Base-by-base conservation (phyloP, 2,888 invertebrate genomes). In the Polyommatus iphigenia region DNA sequence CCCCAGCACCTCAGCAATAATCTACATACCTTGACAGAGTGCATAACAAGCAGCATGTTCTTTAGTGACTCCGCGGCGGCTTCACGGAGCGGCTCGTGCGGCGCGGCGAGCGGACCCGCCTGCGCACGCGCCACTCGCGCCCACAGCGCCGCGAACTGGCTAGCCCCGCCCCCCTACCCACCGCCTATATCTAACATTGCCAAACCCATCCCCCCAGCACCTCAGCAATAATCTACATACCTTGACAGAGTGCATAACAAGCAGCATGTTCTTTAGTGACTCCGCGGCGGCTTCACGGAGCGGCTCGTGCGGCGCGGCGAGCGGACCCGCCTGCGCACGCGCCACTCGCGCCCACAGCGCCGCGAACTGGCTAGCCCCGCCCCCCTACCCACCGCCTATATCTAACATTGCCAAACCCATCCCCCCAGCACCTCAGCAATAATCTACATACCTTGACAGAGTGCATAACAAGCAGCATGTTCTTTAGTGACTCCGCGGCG, bases 31-130 rank as follows among this genome's bases (percentile, higher is more conserved):
- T 96, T 96, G 0, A 99, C 98, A 0, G 99, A 99, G 87, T 99
- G 98, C 99, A 99, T 99, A 75, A 99, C 99, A 29, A 99, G 95
- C 41, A 99, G 94, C 98, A 99, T 98, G 91, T 99, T 99, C 94
- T 99, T 99, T 85, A 99, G 94, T 18, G 98, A 98, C 92, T 99
- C 99, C 0, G 99, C 98, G 88, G 99, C 99, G 0, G 99, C 99
- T 90, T 99, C 99, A 32, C 96, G 97, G 88, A 99, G 94, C 82
- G 98, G 95, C 89, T 99, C 99, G 87, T 71, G 77, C 71, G 77
- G 71, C 57, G 72, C 71, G 20, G 91, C 89, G 0, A 86, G 84
- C 32, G 87, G 84, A 13, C 97, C 96, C 96, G 99, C 97, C 87
- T 99, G 99, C 84, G 97, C 96, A 80, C 99, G 98, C 95, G 99